These are phyloP conservation scores for Siniperca knerii DNA, from an alignment of 2,113 vertebrate genomes.

Conservation along the genomic window DNA sequence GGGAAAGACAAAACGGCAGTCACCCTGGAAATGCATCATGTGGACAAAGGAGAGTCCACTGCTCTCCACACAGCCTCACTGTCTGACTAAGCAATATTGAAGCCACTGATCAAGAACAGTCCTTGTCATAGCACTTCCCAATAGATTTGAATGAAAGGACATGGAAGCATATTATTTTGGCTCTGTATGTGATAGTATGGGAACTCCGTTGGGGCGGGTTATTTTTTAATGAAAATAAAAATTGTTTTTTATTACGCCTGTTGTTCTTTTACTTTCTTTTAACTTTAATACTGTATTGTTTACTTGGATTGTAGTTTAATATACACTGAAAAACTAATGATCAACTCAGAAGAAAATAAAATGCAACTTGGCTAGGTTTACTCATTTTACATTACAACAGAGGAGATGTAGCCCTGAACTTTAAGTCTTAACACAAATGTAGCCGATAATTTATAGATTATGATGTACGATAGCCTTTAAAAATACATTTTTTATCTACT, in stretches of 20 bases:
- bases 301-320: not conserved
- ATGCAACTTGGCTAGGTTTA: not conserved
- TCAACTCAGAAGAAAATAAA: not conserved
- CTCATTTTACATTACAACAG: not conserved
- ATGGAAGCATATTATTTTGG: slow-evolving; percentile 82
- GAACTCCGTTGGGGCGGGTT: slow-evolving; percentile 84
- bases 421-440: not conserved
- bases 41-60: slow-evolving; percentile 65
- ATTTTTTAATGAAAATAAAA: slow-evolving; percentile 88
- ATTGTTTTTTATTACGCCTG: slow-evolving; percentile 84
- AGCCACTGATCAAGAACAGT: slow-evolving; percentile 85
- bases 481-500: not conserved
- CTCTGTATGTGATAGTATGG: slow-evolving; percentile 85
- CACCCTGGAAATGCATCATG: slow-evolving; percentile 75
- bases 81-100: slow-evolving; percentile 85
- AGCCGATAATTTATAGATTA: not conserved
- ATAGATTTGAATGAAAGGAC: slow-evolving; percentile 82
- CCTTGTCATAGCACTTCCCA: slow-evolving; percentile 86
- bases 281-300: not conserved
- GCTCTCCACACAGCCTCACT: slow-evolving; percentile 80
- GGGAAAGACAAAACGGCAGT: slow-evolving; percentile 60
- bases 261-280: not conserved
- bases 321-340: no score
- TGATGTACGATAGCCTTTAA: not conserved
- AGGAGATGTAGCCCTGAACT: not conserved